Evolutionary conservation across 1,140 invertebrate genomes (phyloP), one percentile per base, ranked within the genome.

Genomic region (Papilio machaon): DNA sequence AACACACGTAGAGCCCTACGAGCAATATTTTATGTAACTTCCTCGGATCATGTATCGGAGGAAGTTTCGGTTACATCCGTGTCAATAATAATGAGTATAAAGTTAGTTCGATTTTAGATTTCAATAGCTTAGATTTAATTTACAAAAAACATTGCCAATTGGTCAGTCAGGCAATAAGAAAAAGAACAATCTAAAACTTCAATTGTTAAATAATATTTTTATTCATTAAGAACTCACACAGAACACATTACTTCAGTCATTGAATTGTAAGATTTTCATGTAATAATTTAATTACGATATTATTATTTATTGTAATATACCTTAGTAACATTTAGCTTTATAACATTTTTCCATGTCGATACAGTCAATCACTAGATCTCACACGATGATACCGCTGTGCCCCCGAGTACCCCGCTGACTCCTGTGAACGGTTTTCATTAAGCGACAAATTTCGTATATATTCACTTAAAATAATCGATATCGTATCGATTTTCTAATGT

Each of bases 361-460:
- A 86, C 85, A 82, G 84, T 84, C 87, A 89, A 84, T 87, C 79
- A 78, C 19, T 58, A 88, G 92, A 94, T 94, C 91, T 94, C 92
- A 92, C 92, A 94, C 88, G 89, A 78, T 88, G 92, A 94, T 94
- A 93, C 19, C 30, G 73, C 76, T 58, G 85, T 85, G 82, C 91
- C 89, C 88, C 88, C 86, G 86, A 87, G 75, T 58, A 84, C 85
- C 90, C 91, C 84, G 89, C 85, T 86, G 88, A 79, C 86, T 90
- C 87, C 89, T 92, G 92, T 92, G 91, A 94, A 93, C 90, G 85
- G 86, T 86, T 89, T 88, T 94, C 88, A 89, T 93, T 92, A 93
- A 82, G 79, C 82, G 83, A 81, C 81, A 83, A 85, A 89, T 80
- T 85, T 84, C 82, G 81, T 84, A 80, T 83, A 85, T 85, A 86